Evolutionary conservation across 1,140 invertebrate species (phyloP).

Genomic region (Orchestia grillus): DNA sequence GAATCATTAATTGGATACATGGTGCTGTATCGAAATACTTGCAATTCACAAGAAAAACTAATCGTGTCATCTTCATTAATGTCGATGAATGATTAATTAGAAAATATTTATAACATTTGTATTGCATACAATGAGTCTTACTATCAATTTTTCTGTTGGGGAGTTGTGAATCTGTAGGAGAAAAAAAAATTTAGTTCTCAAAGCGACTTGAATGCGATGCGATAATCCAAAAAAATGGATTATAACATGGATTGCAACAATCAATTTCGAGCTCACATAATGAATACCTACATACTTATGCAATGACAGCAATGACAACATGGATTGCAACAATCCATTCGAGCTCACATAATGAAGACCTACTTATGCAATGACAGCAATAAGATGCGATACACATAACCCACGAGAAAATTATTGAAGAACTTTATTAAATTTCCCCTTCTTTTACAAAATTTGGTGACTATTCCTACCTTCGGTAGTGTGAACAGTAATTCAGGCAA

Average conservation of each 20-base stretch:
- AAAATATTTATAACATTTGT: not conserved
- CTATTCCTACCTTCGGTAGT: no score
- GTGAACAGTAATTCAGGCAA: no score
- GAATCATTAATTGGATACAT: not conserved
- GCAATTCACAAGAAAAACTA: not conserved
- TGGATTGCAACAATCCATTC: not conserved
- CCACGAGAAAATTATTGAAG: no score
- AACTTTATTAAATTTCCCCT: no score
- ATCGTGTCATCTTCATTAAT: not conserved
- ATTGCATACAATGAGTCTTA: not conserved
- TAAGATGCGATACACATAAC: not conserved
- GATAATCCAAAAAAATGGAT: not conserved
- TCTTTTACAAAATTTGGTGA: no score
- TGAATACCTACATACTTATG: not conserved
- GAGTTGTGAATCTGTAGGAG: not conserved
- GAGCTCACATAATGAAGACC: not conserved
- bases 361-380: not conserved
- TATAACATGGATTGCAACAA: not conserved
- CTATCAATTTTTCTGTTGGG: not conserved
- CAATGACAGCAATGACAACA: not conserved
- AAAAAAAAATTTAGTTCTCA: not conserved
- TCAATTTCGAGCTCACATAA: no score
- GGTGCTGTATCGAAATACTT: not conserved
- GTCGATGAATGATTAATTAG: not conserved
- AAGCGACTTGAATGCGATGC: not conserved